Conservation (phyloP, 2,113 vertebrate genomes). For the Glaucidium brasilianum region DNA sequence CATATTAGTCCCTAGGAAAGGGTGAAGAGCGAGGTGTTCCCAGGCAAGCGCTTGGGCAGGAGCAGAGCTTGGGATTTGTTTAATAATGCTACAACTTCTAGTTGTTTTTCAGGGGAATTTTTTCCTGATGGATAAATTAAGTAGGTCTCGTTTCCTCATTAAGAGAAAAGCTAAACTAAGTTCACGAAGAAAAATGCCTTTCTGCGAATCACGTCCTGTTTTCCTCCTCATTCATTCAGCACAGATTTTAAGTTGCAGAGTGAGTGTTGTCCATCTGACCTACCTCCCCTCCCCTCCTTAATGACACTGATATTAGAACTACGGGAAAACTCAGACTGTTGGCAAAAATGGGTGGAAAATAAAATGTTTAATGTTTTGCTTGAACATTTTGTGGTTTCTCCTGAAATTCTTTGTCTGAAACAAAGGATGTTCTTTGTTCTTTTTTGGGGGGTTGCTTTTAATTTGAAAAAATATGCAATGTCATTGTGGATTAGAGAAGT, state of each 20-base stretch:
- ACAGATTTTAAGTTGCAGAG: neutral
- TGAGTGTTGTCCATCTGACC: neutral
- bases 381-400: slow-evolving; percentile 67
- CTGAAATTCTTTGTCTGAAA: slow-evolving; percentile 64
- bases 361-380: slow-evolving; percentile 61
- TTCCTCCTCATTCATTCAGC: neutral
- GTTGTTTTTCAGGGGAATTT: neutral
- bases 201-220: neutral
- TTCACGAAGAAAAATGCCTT: neutral
- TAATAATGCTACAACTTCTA: neutral
- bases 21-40: neutral
- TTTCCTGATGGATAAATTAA: neutral
- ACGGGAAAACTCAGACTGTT: slow-evolving; percentile 33
- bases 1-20: fast-evolving
- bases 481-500: slow-evolving; percentile 12
- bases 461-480: neutral
- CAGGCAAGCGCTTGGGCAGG: neutral
- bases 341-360: slow-evolving; percentile 65
- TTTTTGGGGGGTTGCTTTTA: neutral
- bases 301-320: slow-evolving; percentile 31
- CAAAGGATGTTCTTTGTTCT: slow-evolving; percentile 58
- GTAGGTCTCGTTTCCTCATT: neutral
- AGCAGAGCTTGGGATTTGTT: neutral
- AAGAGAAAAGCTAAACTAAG: neutral
- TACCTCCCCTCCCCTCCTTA: neutral